Evolutionary conservation across 1,140 invertebrate species (phyloP), one percentile per base, ranked within the genome.

Genomic region (Leptinotarsa defecta): DNA sequence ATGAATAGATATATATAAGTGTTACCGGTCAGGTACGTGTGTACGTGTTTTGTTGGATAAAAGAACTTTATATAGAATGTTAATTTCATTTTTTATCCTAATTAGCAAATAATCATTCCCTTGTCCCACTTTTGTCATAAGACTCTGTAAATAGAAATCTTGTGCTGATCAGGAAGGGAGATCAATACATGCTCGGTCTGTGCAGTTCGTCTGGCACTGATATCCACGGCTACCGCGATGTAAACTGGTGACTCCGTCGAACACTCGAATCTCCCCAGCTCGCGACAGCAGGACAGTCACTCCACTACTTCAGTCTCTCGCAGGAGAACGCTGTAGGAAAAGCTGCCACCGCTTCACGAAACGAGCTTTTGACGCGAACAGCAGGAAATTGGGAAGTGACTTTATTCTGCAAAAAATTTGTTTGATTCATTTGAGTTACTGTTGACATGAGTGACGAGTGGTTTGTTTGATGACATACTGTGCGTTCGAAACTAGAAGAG

Each of bases 171-270:
- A 43, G 34, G 13, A 57, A 57, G 15, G n/a, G n/a, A 57, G 15
- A 57, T 57, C 52, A 57, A 68, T 22, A 68, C 22, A 5, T 27
- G 22, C 15, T 43, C 43, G 17, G 24, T 43, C 20, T 17, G 65
- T 68, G 22, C 65, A 68, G 24, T 68, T 68, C 8, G 15, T 11
- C 24, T 24, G 24, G 65, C 24, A 24, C 65, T 17, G 13, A 24
- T 24, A n/a, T 68, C 65, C 65, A 68, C 65, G 65, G 65, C 65
- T 68, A 68, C 65, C 65, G 65, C 65, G 65, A 68, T 68, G 65
- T 68, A 43, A 19, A 24, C 52, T 57, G 52, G 52, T 68, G 65
- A 68, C 65, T 68, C 24, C 65, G 22, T 43, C 11, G 65, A 68
- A 34, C 65, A 34, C 65, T 24, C 65, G 22, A 24, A 24, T 68